Evolutionary conservation across 1,140 invertebrate species (phyloP).

Genomic region (Neuroterus valhalla): DNA sequence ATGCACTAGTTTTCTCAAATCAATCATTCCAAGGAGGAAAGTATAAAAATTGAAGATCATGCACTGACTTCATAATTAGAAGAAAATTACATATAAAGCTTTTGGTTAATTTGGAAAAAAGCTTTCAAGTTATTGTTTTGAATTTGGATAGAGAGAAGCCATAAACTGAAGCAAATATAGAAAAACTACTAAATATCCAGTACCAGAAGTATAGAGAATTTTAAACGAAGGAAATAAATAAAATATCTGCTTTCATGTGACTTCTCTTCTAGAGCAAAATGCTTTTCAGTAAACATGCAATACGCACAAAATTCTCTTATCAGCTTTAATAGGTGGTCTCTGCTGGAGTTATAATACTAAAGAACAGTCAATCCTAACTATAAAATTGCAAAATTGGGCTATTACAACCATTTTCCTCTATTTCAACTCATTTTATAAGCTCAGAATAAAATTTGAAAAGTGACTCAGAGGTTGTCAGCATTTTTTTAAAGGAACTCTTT

Average conservation of each 20-base stretch:
- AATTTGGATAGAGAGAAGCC: not conserved
- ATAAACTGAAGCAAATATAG: too few species aligned
- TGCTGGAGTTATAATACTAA: too few species aligned
- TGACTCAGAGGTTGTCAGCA: too few species aligned
- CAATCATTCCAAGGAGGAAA: constrained; percentile 11
- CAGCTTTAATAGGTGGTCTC: not conserved
- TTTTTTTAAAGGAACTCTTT: too few species aligned
- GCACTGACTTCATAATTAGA: not conserved
- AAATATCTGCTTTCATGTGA: not conserved
- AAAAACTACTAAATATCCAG: too few species aligned
- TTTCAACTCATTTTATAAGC: too few species aligned
- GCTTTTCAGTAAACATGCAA: constrained; percentile 3
- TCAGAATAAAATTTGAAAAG: too few species aligned
- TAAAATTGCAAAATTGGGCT: not conserved
- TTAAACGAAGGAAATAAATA: not conserved
- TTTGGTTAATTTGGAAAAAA: too few species aligned
- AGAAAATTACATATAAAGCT: not conserved
- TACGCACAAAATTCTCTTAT: not conserved
- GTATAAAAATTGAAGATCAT: not conserved
- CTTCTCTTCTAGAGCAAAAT: constrained; percentile 6
- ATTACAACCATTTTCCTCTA: too few species aligned
- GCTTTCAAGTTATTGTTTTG: too few species aligned
- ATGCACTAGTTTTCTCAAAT: not conserved
- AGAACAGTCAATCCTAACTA: not conserved
- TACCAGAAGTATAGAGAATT: too few species aligned